Evolutionary conservation across 92 coral and sea anemone genomes (phyloP), one percentile per base, ranked within the genome.

Genomic region (Siderastrea radians): DNA sequence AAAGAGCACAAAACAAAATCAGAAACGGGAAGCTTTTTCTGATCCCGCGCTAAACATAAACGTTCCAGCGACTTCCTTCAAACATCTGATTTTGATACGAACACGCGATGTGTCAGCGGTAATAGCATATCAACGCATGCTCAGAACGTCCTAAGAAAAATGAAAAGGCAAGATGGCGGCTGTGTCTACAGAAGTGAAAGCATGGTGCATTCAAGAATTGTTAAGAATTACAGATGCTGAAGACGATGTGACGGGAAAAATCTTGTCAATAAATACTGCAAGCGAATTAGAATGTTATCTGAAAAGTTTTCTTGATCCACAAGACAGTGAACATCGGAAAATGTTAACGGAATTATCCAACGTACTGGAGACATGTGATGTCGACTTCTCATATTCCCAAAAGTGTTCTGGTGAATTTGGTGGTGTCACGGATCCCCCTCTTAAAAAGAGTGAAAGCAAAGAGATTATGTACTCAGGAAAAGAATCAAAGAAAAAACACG

Each of bases 191-290:
- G 89, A 87, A 17, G 88, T 92, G 53, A 92, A 93, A 77, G 75
- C 84, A 12, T 97, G 99, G 99, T 93, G 98, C 62, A 74, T 87
- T 46, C 85, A 86, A 72, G 97, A 97, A 88, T 80, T 95, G 71
- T 94, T 98, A 59, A 86, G 80, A 80, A 93, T 97, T 63, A 92
- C 96, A 19, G 99, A 97, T 69, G 91, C 82, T 15, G 95, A 91
- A 38, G 93, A 92, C 46, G 98, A 95, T 16, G 88, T 95, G 59
- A 82, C 97, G 14, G 93, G 88, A 67, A 96, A 94, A 43, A 65
- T 98, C 50, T 87, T 98, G 76, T 89, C 96, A 4, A 87, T 96
- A 74, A 95, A 90, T 55, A 91, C 80, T 74, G 75, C 62, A 6
- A 85, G 78, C 5, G 98, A 98, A 38, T 85, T 98, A 13, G 74